A percentile compares a stretch with the other conserved stretches of the same genome.
Conservation (phyloP, 2,888 invertebrate species). For the Phengaris arion region DNA sequence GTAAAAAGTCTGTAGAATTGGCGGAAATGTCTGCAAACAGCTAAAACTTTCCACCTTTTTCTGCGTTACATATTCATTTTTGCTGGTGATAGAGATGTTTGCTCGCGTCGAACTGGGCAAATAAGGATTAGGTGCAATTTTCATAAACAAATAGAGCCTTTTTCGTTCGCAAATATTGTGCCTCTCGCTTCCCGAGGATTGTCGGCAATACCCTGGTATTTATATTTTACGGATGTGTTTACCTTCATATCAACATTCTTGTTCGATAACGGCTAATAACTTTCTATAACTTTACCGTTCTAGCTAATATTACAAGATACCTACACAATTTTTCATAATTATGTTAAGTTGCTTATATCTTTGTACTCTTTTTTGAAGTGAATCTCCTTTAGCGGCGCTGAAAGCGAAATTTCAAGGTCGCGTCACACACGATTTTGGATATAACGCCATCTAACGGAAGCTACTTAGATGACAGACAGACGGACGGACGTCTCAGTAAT, state of each 20-base stretch:
- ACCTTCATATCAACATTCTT: background rate
- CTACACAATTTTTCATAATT: no score
- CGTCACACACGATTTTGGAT: no score
- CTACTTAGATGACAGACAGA: no score
- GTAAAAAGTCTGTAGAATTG: background rate
- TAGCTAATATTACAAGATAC: no score
- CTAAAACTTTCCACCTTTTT: background rate
- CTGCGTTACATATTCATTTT: slow-evolving; percentile 18
- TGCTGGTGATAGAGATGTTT: slow-evolving; percentile 23
- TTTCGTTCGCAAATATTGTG: slow-evolving; percentile 22
- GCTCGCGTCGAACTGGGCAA: slow-evolving; percentile 7
- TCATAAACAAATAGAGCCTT: slow-evolving; percentile 30
- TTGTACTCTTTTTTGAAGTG: no score
- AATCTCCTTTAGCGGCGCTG: no score
- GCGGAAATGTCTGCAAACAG: no score
- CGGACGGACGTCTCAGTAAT: no score
- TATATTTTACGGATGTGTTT: background rate
- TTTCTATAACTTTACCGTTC: no score
- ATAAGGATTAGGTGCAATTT: slow-evolving; percentile 31
- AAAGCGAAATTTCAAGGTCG: no score
- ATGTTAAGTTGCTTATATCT: no score
- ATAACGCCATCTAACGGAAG: no score
- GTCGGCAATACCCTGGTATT: background rate
- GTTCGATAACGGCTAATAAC: background rate
- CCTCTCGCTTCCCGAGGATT: slow-evolving; percentile 22